Conservation (phyloP, 2,797 vertebrate genomes). For the Typhlichthys eigenmanni region DNA sequence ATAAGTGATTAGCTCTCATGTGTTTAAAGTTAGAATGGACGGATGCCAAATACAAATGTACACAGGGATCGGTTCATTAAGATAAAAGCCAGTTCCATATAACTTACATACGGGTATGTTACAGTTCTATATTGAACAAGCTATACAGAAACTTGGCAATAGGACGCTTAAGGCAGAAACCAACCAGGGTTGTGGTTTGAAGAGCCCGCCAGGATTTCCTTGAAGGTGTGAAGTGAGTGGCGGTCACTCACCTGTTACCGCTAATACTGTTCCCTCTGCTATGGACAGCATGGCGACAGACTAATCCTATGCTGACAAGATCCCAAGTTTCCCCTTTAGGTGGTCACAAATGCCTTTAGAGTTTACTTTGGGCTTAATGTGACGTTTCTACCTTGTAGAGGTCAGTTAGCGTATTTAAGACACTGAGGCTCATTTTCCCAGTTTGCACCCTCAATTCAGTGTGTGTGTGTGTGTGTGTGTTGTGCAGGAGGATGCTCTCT, state of each 20-base stretch:
- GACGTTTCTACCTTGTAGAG: neutral
- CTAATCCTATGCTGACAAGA: slow-evolving; percentile 21
- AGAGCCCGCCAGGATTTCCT: neutral
- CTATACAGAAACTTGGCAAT: neutral
- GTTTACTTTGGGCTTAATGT: slow-evolving; percentile 1
- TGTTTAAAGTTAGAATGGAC: slow-evolving; percentile 38
- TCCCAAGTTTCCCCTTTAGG: slow-evolving; percentile 6
- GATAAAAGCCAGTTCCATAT: too few relatives aligned
- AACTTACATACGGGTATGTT: too few relatives aligned
- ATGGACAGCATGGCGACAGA: slow-evolving; percentile 17
- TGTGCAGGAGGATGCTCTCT: slow-evolving; percentile 75
- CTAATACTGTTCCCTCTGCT: slow-evolving; percentile 17
- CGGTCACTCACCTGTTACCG: neutral
- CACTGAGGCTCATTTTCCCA: slow-evolving; percentile 26
- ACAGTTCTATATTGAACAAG: too few relatives aligned
- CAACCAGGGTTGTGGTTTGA: neutral
- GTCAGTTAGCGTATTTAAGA: neutral
- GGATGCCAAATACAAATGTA: slow-evolving; percentile 24
- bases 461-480: slow-evolving; percentile 54
- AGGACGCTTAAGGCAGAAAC: neutral
- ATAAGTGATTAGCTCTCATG: slow-evolving; percentile 32
- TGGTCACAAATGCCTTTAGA: neutral
- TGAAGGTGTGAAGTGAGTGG: slow-evolving; percentile 5
- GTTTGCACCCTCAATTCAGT: slow-evolving; percentile 47
- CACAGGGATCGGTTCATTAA: neutral